Percentiles rank a stretch among this genome's conserved stretches.
These are phyloP conservation scores for Hirundo rustica DNA, from an alignment of 2,797 vertebrate species.

Conservation along the genomic window DNA sequence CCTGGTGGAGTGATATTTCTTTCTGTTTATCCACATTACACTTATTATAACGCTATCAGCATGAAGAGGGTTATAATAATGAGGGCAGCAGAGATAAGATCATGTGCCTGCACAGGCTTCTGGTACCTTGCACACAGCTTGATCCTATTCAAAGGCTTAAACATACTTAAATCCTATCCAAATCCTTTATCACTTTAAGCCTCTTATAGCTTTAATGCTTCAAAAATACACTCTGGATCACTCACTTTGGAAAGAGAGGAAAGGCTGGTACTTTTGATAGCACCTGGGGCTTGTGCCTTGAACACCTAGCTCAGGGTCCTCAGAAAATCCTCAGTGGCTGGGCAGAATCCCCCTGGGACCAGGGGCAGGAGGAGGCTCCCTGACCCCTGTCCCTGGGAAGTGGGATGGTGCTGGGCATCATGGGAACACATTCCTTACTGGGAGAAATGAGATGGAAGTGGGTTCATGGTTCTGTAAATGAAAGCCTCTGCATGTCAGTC, in stretches of 20 bases:
- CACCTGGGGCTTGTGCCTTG: neutral
- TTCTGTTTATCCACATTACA: conserved; percentile 35
- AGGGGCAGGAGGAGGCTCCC: neutral
- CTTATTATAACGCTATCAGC: conserved; percentile 5
- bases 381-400: fast-evolving
- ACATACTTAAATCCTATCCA: neutral
- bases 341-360: neutral
- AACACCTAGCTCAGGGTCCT: neutral
- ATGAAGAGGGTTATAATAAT: conserved; percentile 14
- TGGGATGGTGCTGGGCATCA: fast-evolving
- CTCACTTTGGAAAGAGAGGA: neutral
- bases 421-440: fast-evolving
- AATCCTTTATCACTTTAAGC: conserved; percentile 49
- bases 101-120: neutral
- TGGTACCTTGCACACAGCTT: conserved; percentile 10
- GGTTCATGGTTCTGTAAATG: neutral
- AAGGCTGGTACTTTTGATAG: neutral
- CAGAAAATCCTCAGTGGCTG: neutral
- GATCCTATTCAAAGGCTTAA: conserved; percentile 43
- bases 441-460: neutral
- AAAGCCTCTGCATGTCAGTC: neutral
- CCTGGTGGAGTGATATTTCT: neutral
- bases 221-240: neutral
- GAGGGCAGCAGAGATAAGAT: conserved; percentile 35
- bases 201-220: conserved; percentile 21